Base-by-base conservation (phyloP, 2,113 vertebrate genomes). In the Donacobius atricapilla region DNA sequence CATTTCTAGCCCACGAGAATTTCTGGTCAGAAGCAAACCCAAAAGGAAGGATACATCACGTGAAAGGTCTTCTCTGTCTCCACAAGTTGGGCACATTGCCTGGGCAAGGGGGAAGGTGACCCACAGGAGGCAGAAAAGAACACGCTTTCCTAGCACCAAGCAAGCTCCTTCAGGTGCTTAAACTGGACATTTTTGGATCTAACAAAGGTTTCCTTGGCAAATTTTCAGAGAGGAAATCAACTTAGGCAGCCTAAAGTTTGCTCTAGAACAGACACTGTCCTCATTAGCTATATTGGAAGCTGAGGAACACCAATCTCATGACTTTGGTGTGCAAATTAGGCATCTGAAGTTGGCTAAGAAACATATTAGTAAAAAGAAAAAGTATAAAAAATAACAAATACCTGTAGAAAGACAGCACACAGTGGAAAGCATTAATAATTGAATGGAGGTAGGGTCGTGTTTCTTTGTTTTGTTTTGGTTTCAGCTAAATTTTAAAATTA, bases 31-130 rank as follows among this genome's bases (percentile, higher is more conserved):
- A 60, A 76, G 33, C 25, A 69, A 85, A 65, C 28, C 7, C n/a
- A 53, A 6, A 76, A 10, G 7, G 12, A 37, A 85, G 22, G 8
- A 21, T 28, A 6, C 0, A 0, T 31, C 31, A 65, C 4, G 15
- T 35, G 31, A 35, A 82, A 24, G 11, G n/a, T 6, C 25, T 83
- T 40, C 44, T 51, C 44, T 51, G 6, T 47, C 24, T 45, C 37
- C 73, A 31, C 3, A 66, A 10, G 8, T 3, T 40, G 56, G 19
- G 27, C 45, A 61, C 33, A 1, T 42, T 51, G 15, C 19, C 53
- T 69, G 37, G 33, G 7, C 24, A 50, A 71, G 31, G 11, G 12
- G 6, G 1, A 25, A 25, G 7, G 18, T 40, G 25, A 75, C 21
- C 56, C 21, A 53, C 8, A 50, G 30, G 45, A 79, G 33, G 35